A percentile compares a stretch with the other conserved stretches of the same genome.
phyloP scores from a whole-genome alignment of 2,113 vertebrate genomes.

The Caranx ignobilis region DNA sequence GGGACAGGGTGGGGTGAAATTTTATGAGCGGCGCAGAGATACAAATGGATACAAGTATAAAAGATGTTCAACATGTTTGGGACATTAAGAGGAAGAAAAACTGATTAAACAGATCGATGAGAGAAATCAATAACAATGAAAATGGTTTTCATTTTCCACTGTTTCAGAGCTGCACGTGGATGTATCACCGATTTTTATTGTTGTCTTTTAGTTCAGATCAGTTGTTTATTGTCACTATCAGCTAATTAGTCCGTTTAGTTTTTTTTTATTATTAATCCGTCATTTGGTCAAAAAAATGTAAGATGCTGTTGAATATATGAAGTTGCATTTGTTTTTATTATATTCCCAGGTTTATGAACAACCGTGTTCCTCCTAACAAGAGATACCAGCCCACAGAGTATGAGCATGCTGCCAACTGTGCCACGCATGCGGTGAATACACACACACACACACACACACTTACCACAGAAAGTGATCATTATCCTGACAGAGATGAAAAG shows the following conservation, averaged over 20 bases:
- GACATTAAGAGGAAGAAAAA: background rate
- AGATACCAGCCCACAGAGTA: constrained; percentile 97
- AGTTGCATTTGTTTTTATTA: background rate
- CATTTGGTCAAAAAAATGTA: background rate
- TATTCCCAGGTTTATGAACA: constrained; percentile 95
- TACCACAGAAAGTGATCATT: constrained; percentile 6
- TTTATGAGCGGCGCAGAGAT: constrained; percentile 26
- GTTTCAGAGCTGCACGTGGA: background rate
- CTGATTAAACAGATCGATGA: background rate
- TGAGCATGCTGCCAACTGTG: constrained; percentile 95
- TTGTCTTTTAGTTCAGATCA: background rate
- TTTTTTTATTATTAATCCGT: background rate
- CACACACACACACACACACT: constrained; percentile 40
- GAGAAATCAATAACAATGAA: background rate
- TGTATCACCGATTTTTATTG: background rate
- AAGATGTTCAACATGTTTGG: constrained; percentile 1
- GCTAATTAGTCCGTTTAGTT: background rate
- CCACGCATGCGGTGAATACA: constrained; percentile 93
- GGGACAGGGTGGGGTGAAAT: constrained; percentile 48
- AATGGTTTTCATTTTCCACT: background rate
- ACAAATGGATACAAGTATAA: constrained; percentile 14
- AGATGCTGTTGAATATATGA: background rate
- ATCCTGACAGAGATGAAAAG: constrained; percentile 13
- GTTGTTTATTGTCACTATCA: background rate
- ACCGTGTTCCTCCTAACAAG: constrained; percentile 91